Percentiles rank a stretch among this genome's conserved stretches.
Conservation (phyloP, 35 echinoderm and acorn worm species). For the Stichopus chloronotus region DNA sequence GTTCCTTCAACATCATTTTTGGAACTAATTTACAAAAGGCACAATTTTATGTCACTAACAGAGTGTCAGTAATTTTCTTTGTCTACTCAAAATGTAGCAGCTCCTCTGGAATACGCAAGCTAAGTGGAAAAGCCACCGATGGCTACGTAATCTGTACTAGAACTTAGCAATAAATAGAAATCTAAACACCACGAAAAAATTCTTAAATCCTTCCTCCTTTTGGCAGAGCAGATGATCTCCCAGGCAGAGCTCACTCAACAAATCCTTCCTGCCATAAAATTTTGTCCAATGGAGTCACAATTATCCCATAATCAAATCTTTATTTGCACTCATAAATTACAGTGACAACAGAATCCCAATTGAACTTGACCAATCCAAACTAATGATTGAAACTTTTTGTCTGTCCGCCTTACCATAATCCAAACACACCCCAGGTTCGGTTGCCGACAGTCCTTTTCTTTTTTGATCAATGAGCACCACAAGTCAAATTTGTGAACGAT, state of each 20-base stretch:
- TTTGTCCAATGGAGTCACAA: background rate
- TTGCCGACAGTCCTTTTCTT: background rate
- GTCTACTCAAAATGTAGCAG: background rate
- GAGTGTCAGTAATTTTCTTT: background rate
- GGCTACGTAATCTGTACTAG: background rate
- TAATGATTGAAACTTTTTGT: background rate
- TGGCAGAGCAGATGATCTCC: background rate
- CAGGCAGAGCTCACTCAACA: background rate
- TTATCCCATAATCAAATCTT: slow-evolving; percentile 6
- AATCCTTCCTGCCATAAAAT: background rate
- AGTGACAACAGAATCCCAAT: background rate
- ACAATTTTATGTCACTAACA: background rate
- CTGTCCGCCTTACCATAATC: background rate
- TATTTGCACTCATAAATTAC: background rate
- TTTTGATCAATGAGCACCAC: background rate
- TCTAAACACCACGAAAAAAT: background rate
- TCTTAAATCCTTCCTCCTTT: background rate
- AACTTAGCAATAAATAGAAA: background rate
- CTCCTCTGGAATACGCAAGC: background rate
- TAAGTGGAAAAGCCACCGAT: background rate
- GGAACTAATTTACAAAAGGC: background rate
- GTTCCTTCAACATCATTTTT: slow-evolving; percentile 46
- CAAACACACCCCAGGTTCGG: background rate
- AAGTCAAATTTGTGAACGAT: background rate
- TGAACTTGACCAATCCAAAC: background rate